Conservation (phyloP, 2,888 invertebrate genomes). For the Synergus itoensis region DNA sequence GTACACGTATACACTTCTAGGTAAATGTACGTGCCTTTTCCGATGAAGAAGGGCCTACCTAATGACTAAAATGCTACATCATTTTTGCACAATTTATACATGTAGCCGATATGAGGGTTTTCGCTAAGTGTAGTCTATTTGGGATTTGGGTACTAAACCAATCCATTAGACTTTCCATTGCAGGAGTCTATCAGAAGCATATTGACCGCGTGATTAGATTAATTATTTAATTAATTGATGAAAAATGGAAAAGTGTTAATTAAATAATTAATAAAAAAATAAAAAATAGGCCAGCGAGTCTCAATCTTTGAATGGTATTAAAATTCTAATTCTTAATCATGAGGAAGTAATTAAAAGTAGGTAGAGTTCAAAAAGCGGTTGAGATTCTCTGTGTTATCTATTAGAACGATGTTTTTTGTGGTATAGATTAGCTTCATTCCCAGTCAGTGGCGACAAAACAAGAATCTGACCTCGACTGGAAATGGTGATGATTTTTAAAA, state of each 20-base stretch:
- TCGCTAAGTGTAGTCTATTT: constrained; percentile 56
- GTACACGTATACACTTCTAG: constrained; percentile 47
- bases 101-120: constrained; percentile 62
- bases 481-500: neutral
- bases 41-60: constrained; percentile 60
- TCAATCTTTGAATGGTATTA: constrained; percentile 43
- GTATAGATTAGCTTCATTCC: constrained; percentile 46
- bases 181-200: constrained; percentile 14
- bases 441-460: constrained; percentile 47
- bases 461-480: constrained; percentile 37
- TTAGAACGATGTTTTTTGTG: constrained; percentile 45
- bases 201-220: neutral
- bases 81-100: constrained; percentile 69
- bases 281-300: constrained; percentile 43
- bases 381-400: constrained; percentile 49
- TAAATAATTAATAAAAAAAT: constrained; percentile 11
- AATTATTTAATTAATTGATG: constrained; percentile 30
- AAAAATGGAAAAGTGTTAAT: neutral
- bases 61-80: constrained; percentile 61
- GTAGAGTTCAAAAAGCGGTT: constrained; percentile 42
- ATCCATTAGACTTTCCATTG: constrained; percentile 8
- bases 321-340: neutral
- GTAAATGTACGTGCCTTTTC: constrained; percentile 65
- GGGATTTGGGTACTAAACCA: constrained; percentile 6
- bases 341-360: neutral